phyloP scores from a whole-genome alignment of 2,113 vertebrate species.

The Ptychochromis oligacanthus region DNA sequence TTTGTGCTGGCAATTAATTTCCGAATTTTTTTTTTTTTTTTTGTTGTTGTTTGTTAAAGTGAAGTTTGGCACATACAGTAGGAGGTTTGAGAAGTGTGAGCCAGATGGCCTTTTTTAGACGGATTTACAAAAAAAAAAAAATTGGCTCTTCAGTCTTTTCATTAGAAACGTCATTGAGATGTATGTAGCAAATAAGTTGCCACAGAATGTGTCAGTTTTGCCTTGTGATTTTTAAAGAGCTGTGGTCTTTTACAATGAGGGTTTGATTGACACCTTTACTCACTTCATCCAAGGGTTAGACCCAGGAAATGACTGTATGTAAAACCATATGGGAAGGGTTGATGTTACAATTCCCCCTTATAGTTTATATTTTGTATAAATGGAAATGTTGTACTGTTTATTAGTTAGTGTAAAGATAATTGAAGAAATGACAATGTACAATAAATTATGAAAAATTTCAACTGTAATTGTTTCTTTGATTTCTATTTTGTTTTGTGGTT shows the following conservation, averaged over 20 bases:
- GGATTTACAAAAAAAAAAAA: slow-evolving; percentile 2
- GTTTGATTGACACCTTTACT: slow-evolving; percentile 64
- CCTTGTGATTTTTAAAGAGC: slow-evolving; percentile 70
- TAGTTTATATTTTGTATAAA: slow-evolving; percentile 82
- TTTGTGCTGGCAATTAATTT: slow-evolving; percentile 47
- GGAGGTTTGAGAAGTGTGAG: slow-evolving; percentile 23
- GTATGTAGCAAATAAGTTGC: slow-evolving; percentile 59
- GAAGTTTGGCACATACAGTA: slow-evolving; percentile 41
- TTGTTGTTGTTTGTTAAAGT: slow-evolving; percentile 57
- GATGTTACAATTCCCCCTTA: slow-evolving; percentile 60
- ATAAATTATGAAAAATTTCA: slow-evolving; percentile 69
- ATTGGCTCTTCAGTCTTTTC: slow-evolving; percentile 43
- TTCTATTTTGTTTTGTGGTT: background rate
- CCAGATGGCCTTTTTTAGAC: slow-evolving; percentile 29
- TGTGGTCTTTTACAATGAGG: slow-evolving; percentile 69
- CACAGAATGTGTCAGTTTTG: slow-evolving; percentile 63
- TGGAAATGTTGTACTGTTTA: slow-evolving; percentile 71
- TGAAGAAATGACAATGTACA: slow-evolving; percentile 71
- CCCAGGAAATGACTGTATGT: slow-evolving; percentile 59
- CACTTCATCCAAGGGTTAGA: slow-evolving; percentile 50
- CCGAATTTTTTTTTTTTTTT: slow-evolving; percentile 36
- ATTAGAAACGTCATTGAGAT: slow-evolving; percentile 51
- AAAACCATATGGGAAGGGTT: slow-evolving; percentile 58
- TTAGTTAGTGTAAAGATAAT: slow-evolving; percentile 64
- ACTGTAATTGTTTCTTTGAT: slow-evolving; percentile 39